Evolutionary conservation across 2,113 vertebrate species (phyloP), one percentile per base, ranked within the genome.

Genomic region (Protomyctophum bolini): DNA sequence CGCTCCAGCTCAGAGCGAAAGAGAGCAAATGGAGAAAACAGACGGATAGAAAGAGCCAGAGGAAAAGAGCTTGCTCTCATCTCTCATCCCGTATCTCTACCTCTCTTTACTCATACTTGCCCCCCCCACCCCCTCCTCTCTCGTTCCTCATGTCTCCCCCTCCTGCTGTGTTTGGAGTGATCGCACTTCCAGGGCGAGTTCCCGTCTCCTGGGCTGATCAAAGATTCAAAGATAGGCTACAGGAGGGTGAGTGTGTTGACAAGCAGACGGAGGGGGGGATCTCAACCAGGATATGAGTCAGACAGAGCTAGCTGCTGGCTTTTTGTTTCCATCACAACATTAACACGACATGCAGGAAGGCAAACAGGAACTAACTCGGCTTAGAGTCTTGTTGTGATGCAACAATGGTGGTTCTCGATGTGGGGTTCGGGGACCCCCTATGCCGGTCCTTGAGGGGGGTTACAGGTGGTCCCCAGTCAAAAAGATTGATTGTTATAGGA

Each of bases 161-260:
- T 41, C 33, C 81, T 7, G 78, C 87, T 86, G 87, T 8, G 83
- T 69, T 50, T 33, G 33, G 74, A 89, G 77, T 63, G 79, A 83
- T 73, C 76, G 72, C 15, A 50, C 77, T 60, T 82, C 87, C 74
- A 56, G 60, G 74, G 84, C 72, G 70, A 63, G 55, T 63, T 73
- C 70, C 47, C 58, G 74, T 82, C 84, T 86, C 60, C 76, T 47
- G 75, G 66, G 69, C 10, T 88, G 87, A 90, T 91, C 87, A 90
- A 88, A 89, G 86, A 68, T 68, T 41, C 33, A 41, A 41, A 41
- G 33, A 41, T 6, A 21, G 21, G 21, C 21, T 21, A 74, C 54
- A 21, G 68, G 68, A 68, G 64, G 33, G 69, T 73, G 52, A 21
- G 58, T 2, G 61, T 83, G 81, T 41, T 6, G 21, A 82, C 87